Percentiles rank a stretch among this genome's conserved stretches.
These are phyloP conservation scores for Sebastes elongatus DNA, from an alignment of 2,797 vertebrate species.

Conservation along the genomic window DNA sequence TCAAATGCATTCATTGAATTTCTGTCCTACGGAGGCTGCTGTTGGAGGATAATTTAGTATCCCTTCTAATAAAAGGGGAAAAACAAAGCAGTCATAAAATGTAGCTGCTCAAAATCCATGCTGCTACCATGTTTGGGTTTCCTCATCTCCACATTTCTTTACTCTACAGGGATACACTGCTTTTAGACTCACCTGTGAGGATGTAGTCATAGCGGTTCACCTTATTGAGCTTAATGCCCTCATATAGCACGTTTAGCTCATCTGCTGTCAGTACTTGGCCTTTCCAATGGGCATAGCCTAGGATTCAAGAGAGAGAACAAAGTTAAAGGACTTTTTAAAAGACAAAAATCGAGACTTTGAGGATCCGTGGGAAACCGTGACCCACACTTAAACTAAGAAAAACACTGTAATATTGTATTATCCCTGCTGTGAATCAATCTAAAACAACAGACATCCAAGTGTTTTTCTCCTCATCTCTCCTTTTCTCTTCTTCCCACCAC, in stretches of 20 bases:
- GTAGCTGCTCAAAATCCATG: neutral
- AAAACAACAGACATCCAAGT: neutral
- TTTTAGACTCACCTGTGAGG: conserved; percentile 86
- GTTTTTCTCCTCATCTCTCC: conserved; percentile 7
- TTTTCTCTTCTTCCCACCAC: neutral
- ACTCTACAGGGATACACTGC: neutral
- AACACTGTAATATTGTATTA: neutral
- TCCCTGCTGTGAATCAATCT: neutral
- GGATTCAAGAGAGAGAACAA: conserved; percentile 3
- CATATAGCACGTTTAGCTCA: conserved; percentile 90
- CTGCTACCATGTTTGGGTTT: neutral
- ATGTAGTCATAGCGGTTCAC: conserved; percentile 93
- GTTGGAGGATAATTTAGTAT: neutral
- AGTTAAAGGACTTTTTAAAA: neutral
- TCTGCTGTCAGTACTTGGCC: conserved; percentile 92
- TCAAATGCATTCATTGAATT: neutral
- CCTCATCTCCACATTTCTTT: neutral
- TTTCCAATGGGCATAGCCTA: conserved; percentile 93
- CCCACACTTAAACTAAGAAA: neutral
- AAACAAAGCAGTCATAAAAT: neutral
- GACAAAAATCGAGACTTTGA: neutral
- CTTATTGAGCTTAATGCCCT: conserved; percentile 90
- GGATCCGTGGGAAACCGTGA: neutral
- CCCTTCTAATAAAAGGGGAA: neutral
- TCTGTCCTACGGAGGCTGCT: neutral